A percentile compares a stretch with the other conserved stretches of the same genome.
Conservation (phyloP, 2,888 invertebrate species). For the Orchesellides sinensis region DNA sequence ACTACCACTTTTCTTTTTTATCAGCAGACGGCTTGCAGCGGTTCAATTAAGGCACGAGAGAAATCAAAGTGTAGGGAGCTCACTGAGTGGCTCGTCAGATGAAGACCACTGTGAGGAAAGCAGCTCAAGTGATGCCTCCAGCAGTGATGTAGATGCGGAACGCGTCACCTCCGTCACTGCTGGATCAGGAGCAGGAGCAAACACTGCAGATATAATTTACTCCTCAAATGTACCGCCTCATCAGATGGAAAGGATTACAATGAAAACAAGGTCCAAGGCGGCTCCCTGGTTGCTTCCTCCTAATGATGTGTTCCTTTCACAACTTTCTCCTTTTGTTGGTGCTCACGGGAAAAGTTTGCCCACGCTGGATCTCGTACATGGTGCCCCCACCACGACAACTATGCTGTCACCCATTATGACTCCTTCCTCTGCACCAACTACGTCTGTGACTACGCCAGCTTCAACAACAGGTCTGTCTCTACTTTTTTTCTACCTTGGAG, state of each 20-base stretch:
- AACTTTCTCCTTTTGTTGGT: slow-evolving; percentile 69
- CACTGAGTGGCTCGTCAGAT: slow-evolving; percentile 69
- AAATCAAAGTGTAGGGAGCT: slow-evolving; percentile 58
- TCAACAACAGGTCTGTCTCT: slow-evolving; percentile 42
- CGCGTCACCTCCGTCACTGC: slow-evolving; percentile 38
- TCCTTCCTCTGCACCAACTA: slow-evolving; percentile 27
- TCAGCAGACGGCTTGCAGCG: slow-evolving; percentile 68
- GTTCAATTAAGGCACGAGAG: slow-evolving; percentile 68
- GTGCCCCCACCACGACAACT: slow-evolving; percentile 55
- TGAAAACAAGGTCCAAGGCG: slow-evolving; percentile 45
- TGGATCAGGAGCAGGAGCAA: slow-evolving; percentile 28
- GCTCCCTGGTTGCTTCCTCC: slow-evolving; percentile 72
- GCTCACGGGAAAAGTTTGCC: slow-evolving; percentile 60
- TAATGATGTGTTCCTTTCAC: slow-evolving; percentile 70
- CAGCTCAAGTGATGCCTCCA: slow-evolving; percentile 58
- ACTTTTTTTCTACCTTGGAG: slow-evolving; percentile 1
- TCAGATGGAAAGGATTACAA: slow-evolving; percentile 26
- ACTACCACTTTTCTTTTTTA: slow-evolving; percentile 16
- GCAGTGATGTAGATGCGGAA: slow-evolving; percentile 54
- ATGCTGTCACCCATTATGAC: slow-evolving; percentile 38
- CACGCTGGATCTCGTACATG: slow-evolving; percentile 67
- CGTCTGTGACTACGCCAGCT: slow-evolving; percentile 1
- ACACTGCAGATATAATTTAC: slow-evolving; percentile 47
- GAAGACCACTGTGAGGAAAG: slow-evolving; percentile 63
- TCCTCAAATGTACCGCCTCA: slow-evolving; percentile 42